Evolutionary conservation across 2,797 vertebrate species (phyloP), one percentile per base, ranked within the genome.

Genomic region (Tauraco hartlaubi): DNA sequence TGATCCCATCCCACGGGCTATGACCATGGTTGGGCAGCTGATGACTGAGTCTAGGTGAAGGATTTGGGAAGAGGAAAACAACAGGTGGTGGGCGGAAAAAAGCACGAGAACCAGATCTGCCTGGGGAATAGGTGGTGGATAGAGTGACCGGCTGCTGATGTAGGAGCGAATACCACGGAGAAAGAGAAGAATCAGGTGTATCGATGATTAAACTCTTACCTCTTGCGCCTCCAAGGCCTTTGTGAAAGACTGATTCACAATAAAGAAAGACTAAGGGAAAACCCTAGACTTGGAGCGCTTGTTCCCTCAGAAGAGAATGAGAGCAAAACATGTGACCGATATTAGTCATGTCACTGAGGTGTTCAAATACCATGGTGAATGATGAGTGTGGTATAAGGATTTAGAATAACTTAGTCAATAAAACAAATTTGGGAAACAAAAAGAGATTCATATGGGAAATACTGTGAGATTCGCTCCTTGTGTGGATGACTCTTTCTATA

Each of bases 31-130:
- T 81, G 52, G 79, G 72, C 69, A 85, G 85, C 82, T 95, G 77
- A 93, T 63, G 56, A 33, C 52, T 72, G 92, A 93, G 69, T 87
- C 81, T 46, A 89, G 88, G 76, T 88, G 83, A 96, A 90, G 74
- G 84, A 94, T 91, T 91, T 96, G n/a, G 88, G 76, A 92, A 86
- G 63, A 94, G 61, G 86, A 90, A 88, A 95, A 92, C 92, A 96
- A 93, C 89, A 96, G 92, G 68, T 95, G 91, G 89, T 74, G 37
- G 81, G 89, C 85, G 21, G 91, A n/a, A 96, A 87, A 76, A 88
- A 52, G 66, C 61, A 64, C 0, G 44, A 90, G 76, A 92, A 94
- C 78, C 86, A 96, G 90, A 89, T 92, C 91, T 93, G 88, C 73
- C 85, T 95, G 83, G 88, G 94, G 95, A 92, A 94, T 89, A 94